A percentile compares a stretch with the other conserved stretches of the same genome.
These are phyloP conservation scores for Drosophila mulleri DNA, from an alignment of 2,888 invertebrate genomes.

Conservation along the genomic window DNA sequence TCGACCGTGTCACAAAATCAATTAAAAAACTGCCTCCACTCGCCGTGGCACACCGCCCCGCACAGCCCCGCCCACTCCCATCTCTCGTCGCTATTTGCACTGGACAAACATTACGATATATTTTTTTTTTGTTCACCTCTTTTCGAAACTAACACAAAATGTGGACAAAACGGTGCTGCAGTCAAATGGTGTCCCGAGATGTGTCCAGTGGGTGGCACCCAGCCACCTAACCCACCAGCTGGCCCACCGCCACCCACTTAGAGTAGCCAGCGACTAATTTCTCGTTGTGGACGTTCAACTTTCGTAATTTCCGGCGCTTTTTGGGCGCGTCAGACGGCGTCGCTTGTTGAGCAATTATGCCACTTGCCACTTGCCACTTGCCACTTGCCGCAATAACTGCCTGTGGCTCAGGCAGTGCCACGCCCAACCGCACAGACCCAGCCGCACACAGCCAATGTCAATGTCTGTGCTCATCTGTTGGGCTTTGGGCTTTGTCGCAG, in stretches of 20 bases:
- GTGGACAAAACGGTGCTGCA: conserved; percentile 23
- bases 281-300: conserved; percentile 49
- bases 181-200: conserved; percentile 32
- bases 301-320: conserved; percentile 62
- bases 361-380: conserved; percentile 40
- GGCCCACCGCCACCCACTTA: not conserved
- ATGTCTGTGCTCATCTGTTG: conserved; percentile 30
- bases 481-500: conserved; percentile 24
- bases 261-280: conserved; percentile 52
- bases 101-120: conserved; percentile 29
- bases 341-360: conserved; percentile 57
- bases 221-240: not conserved
- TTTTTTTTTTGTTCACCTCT: conserved; percentile 14
- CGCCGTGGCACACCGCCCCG: too few relatives aligned
- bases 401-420: conserved; percentile 16
- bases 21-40: conserved; percentile 54
- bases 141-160: conserved; percentile 26
- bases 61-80: not conserved
- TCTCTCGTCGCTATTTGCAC: conserved; percentile 45
- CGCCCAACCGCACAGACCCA: conserved; percentile 9
- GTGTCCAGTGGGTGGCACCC: not conserved
- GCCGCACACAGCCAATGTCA: conserved; percentile 16
- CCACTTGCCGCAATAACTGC: conserved; percentile 27
- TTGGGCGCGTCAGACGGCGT: conserved; percentile 30
- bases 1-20: conserved; percentile 62